Conservation (phyloP, 2,113 vertebrate genomes). For the Salvelinus sp. region DNA sequence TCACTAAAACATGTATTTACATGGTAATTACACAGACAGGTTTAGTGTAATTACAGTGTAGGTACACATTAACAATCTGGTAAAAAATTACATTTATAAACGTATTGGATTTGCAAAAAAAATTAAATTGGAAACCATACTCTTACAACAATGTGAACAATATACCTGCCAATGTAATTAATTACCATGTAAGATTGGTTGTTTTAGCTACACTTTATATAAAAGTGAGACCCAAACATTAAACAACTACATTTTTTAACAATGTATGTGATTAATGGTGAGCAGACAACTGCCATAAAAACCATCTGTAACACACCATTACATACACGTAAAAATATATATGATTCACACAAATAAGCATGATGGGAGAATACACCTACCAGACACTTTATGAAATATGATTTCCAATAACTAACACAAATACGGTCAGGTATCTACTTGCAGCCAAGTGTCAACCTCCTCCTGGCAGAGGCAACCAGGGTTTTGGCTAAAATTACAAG, state of each 20-base stretch:
- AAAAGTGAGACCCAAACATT: background rate
- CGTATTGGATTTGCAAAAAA: no score
- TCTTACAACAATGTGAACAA: background rate
- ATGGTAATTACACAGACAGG: no score
- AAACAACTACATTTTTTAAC: background rate
- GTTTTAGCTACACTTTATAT: no score
- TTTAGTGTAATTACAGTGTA: no score
- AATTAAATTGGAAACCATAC: background rate
- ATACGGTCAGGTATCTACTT: background rate
- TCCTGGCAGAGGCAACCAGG: no score
- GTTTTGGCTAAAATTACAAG: no score
- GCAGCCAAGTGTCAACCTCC: no score
- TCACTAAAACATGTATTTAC: constrained; percentile 11
- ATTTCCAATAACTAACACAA: background rate
- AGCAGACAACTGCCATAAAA: background rate
- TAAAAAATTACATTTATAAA: no score
- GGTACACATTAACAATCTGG: no score
- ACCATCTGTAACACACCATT: background rate
- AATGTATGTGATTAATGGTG: no score
- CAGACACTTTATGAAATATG: background rate
- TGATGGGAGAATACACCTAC: background rate
- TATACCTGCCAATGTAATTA: no score
- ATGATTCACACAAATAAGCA: background rate
- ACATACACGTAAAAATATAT: background rate
- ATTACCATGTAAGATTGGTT: background rate